Percentiles rank a stretch among this genome's conserved stretches.
Evolutionary conservation across 1,140 invertebrate species (phyloP).

Genomic region (Plectrocnemia conspersa): DNA sequence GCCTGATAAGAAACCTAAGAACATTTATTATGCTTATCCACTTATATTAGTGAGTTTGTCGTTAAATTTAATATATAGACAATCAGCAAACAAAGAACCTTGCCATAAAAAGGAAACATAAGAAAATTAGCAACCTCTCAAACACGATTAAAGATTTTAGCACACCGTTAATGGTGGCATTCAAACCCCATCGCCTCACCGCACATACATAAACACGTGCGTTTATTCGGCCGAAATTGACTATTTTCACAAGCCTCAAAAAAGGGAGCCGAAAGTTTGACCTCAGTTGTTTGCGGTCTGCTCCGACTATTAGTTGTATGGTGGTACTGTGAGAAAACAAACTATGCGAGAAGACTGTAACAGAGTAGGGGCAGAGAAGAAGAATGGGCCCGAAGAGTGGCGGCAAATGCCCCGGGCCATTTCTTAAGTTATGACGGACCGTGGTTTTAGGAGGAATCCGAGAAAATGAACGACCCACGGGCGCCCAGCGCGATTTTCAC

Average conservation of each 20-base stretch:
- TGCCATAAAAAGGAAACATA: too few relatives aligned
- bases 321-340: conserved; percentile 5
- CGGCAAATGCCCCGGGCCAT: background rate
- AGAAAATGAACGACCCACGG: conserved; percentile 2
- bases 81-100: too few relatives aligned
- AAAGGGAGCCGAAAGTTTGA: conserved; percentile 5
- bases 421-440: conserved; percentile 4
- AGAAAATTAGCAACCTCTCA: too few relatives aligned
- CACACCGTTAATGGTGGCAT: too few relatives aligned
- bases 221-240: conserved; percentile 1
- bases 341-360: too few relatives aligned
- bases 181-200: too few relatives aligned
- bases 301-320: conserved; percentile 4
- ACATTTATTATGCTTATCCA: too few relatives aligned
- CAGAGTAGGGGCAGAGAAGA: too few relatives aligned
- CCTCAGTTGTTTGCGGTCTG: conserved; percentile 5
- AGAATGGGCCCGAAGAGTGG: background rate
- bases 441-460: conserved; percentile 3
- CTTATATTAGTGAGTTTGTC: too few relatives aligned
- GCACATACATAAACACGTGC: background rate
- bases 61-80: too few relatives aligned
- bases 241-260: background rate
- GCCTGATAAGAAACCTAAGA: too few relatives aligned
- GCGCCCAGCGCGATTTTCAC: background rate
- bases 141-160: too few relatives aligned